These are phyloP conservation scores for Babylonia areolata DNA, from an alignment of 1,140 invertebrate species.

Conservation along the genomic window DNA sequence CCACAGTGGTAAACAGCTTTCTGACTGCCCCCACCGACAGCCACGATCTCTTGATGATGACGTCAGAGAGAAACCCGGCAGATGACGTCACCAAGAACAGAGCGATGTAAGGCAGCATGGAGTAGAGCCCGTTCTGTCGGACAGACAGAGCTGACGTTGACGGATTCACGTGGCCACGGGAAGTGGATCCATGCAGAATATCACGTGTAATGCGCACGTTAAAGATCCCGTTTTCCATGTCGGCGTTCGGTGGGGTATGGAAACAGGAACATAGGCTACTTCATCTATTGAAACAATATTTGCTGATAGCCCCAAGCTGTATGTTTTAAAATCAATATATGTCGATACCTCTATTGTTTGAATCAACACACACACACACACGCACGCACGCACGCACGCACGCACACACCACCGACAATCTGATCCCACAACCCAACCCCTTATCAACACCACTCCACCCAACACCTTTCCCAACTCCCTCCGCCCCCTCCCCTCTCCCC, in stretches of 20 bases:
- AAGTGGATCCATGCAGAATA: too few relatives aligned
- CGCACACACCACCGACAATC: too few relatives aligned
- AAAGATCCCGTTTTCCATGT: too few relatives aligned
- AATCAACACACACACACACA: neutral
- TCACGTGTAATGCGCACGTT: too few relatives aligned
- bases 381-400: neutral
- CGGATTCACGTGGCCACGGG: too few relatives aligned
- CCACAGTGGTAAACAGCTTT: neutral
- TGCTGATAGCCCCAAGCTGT: too few relatives aligned
- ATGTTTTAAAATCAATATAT: neutral
- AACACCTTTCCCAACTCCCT: too few relatives aligned
- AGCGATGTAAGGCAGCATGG: conserved; percentile 43
- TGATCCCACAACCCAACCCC: neutral
- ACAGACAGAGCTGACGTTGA: too few relatives aligned
- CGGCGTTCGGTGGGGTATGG: too few relatives aligned
- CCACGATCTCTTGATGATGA: neutral
- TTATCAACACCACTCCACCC: too few relatives aligned
- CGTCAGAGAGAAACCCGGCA: neutral
- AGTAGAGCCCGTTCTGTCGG: conserved; percentile 41
- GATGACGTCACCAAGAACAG: conserved; percentile 10
- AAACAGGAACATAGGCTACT: too few relatives aligned
- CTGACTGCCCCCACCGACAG: neutral
- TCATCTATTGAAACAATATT: neutral
- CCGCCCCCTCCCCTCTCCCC: too few relatives aligned
- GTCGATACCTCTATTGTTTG: neutral